Evolutionary conservation across 2,113 vertebrate species (phyloP), one percentile per base, ranked within the genome.

Genomic region (Rhinolophus ferrumequinum): DNA sequence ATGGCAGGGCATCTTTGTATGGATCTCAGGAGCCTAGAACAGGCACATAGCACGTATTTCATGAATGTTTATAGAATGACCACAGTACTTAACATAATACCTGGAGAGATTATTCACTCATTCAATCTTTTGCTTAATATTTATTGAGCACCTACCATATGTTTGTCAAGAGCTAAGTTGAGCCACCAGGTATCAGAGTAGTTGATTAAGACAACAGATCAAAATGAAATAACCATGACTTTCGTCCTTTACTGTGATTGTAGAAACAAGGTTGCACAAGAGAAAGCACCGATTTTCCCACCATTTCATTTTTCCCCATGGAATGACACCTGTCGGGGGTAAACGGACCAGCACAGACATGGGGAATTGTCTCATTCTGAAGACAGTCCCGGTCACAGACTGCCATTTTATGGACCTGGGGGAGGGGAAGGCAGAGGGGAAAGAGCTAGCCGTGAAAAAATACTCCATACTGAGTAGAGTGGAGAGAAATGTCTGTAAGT

Each of bases 91-190:
- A 38, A 50, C 30, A 33, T 84, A 94, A 70, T 56, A 52, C 18
- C 44, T 72, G 67, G 26, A 72, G 26, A 54, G 12, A 89, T 47
- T 26, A 75, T 69, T 87, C 41, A 73, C 30, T 41, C 18, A 19
- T 60, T 73, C 13, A 38, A 16, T 38, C 50, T 62, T 89, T 86
- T 44, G 28, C 50, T 87, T 66, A 58, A 13, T 75, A 60, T 62
- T 83, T 93, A 88, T 38, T 83, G 80, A 88, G 19, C 19, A 69
- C n/a, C 76, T 64, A 15, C 9, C 88, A 26, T 50, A 41, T 56
- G 21, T 86, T 81, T 90, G 41, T 75, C 33, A 75, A 90, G 62
- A 38, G 47, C 69, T 73, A 62, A 87, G 30, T 33, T 56, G 62
- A 90, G 47, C 47, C 18, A 44, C 50, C 56, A 83, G 8, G 2